A percentile compares a stretch with the other conserved stretches of the same genome.
Conservation (phyloP, 2,797 vertebrate species). For the Eulemur mongoz region DNA sequence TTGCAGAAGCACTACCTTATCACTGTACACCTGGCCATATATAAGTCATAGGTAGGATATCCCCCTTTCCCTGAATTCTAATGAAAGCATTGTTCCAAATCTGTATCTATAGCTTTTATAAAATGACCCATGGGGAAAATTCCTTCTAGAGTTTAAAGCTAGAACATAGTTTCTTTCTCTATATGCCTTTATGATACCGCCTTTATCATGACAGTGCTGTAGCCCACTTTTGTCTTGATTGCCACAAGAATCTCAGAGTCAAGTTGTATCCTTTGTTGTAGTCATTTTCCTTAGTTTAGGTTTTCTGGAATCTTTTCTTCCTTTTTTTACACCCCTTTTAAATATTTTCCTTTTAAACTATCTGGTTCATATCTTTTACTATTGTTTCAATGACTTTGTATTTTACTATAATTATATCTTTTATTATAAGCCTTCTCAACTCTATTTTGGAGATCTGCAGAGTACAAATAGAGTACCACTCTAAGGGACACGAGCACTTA, state of each 20-base stretch:
- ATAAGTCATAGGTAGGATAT: neutral
- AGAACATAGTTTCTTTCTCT: neutral
- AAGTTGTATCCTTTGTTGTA: neutral
- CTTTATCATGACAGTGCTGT: neutral
- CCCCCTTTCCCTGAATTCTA: neutral
- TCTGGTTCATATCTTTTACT: neutral
- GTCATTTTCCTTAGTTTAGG: neutral
- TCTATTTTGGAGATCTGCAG: neutral
- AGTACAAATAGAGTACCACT: neutral
- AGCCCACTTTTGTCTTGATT: neutral
- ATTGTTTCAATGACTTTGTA: neutral
- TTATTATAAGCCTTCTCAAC: neutral
- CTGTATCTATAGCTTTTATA: neutral
- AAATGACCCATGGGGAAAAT: neutral
- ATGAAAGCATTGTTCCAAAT: neutral
- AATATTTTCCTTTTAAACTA: neutral
- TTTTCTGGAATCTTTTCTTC: neutral
- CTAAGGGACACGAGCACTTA: neutral
- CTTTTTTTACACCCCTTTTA: neutral
- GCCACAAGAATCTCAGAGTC: neutral
- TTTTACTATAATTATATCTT: constrained; percentile 30
- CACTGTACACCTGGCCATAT: neutral
- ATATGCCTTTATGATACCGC: neutral
- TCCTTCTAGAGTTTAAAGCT: neutral
- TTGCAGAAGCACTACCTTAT: neutral